Evolutionary conservation across 2,113 vertebrate species (phyloP).

Genomic region (Protobothrops mucrosquamatus): DNA sequence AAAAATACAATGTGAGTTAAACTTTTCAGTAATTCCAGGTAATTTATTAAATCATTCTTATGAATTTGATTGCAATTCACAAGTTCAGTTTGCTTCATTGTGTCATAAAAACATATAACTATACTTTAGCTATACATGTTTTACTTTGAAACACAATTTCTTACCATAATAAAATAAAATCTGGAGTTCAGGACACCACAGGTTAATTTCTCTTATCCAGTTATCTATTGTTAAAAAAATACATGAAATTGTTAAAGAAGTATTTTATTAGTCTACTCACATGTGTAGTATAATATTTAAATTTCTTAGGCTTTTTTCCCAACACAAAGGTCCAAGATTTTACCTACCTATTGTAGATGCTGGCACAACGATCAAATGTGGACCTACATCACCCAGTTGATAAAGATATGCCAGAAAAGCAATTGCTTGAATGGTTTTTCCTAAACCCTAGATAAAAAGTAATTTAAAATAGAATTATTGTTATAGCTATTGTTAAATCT

Average conservation of each 20-base stretch:
- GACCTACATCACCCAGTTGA: conserved; percentile 81
- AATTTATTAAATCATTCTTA: not conserved
- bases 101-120: accelerated
- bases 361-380: conserved; percentile 92
- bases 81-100: not conserved
- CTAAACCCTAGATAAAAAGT: conserved; percentile 81
- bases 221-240: conserved; percentile 80
- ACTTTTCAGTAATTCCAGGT: not conserved
- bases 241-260: conserved; percentile 12
- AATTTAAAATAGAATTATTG: conserved; percentile 41
- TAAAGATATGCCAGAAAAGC: conserved; percentile 89
- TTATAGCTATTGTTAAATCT: not conserved
- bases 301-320: not conserved
- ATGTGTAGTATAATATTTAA: not conserved
- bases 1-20: not conserved
- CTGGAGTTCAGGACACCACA: conserved; percentile 89
- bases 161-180: conserved; percentile 91
- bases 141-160: conserved; percentile 36
- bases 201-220: conserved; percentile 90
- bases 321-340: not conserved
- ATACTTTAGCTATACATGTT: not conserved
- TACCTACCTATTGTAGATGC: conserved; percentile 89
- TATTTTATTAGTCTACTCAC: not conserved
- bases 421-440: conserved; percentile 98
- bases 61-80: not conserved